Conservation (phyloP, 2,888 invertebrate species). For the Smittia sp. region DNA sequence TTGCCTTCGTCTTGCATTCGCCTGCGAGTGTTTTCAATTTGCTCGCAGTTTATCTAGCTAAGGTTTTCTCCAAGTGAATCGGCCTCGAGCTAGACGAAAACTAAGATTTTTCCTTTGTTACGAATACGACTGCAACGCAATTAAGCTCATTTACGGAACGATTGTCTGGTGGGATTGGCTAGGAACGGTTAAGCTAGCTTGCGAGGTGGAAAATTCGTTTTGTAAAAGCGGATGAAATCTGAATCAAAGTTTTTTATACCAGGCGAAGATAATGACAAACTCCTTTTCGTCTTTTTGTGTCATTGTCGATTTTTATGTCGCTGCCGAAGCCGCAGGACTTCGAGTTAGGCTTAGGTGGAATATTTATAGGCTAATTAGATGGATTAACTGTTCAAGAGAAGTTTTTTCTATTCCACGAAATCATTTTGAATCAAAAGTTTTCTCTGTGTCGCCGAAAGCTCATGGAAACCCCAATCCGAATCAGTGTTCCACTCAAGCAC, state of each 20-base stretch:
- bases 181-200: no score
- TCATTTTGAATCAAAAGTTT: no score
- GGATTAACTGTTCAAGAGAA: slow-evolving; percentile 14
- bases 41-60: no score
- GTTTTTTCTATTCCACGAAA: neutral
- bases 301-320: slow-evolving; percentile 24
- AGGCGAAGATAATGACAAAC: neutral
- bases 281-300: neutral
- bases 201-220: neutral
- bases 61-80: no score
- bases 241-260: neutral
- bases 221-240: neutral
- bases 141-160: neutral
- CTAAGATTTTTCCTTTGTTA: neutral
- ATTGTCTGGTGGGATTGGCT: no score
- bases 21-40: no score
- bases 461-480: no score
- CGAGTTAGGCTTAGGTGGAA: neutral
- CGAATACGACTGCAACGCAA: slow-evolving; percentile 22
- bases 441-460: no score
- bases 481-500: no score
- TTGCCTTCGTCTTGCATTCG: no score
- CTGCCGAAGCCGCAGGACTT: neutral
- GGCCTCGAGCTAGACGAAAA: no score
- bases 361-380: slow-evolving; percentile 36